phyloP scores from a whole-genome alignment of 2,888 invertebrate species.

The Rhamnusium bicolor region DNA sequence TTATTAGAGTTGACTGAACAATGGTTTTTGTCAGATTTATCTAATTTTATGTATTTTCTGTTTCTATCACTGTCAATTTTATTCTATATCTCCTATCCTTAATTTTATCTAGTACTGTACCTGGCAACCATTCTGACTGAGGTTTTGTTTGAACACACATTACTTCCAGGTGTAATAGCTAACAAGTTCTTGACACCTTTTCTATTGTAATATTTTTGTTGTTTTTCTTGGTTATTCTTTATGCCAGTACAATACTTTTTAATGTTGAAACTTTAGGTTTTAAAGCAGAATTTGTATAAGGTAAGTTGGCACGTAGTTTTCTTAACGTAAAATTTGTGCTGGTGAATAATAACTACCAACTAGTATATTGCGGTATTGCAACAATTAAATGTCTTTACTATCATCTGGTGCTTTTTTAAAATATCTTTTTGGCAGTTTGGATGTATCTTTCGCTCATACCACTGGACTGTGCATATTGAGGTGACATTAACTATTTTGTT shows the following conservation, averaged over 20 bases:
- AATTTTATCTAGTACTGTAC: not conserved
- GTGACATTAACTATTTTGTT: too few species aligned
- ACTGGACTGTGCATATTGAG: not conserved
- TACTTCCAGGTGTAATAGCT: not conserved
- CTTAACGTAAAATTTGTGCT: not conserved
- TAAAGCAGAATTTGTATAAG: not conserved
- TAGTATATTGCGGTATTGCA: not conserved
- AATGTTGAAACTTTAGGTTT: not conserved
- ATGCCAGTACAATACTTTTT: not conserved
- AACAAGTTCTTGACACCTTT: not conserved
- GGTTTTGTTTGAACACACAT: not conserved
- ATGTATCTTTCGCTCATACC: not conserved
- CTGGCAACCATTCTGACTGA: not conserved
- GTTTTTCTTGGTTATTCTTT: not conserved
- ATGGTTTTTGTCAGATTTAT: not conserved
- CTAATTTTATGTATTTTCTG: not conserved
- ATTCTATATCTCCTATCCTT: not conserved
- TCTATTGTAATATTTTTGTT: not conserved
- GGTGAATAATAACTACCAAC: not conserved
- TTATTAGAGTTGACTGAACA: not conserved
- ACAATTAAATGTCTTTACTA: not conserved
- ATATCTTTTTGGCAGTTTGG: not conserved
- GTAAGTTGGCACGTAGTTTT: not conserved
- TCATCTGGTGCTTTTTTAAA: not conserved
- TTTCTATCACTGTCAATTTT: not conserved